Base-by-base conservation (phyloP, 2,113 vertebrate genomes). In the Halcyon malimbica region DNA sequence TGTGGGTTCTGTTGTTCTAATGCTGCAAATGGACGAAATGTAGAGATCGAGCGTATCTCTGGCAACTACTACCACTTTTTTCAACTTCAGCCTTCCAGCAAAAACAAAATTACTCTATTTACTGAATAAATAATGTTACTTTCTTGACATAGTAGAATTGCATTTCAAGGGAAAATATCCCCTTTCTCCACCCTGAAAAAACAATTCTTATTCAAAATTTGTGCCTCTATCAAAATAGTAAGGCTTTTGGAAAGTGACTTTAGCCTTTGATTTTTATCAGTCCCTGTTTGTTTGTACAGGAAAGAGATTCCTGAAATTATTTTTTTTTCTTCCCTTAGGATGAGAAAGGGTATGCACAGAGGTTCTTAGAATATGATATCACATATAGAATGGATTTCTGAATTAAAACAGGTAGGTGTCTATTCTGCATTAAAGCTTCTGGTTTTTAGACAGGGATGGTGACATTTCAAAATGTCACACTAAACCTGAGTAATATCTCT, bases 391-490 rank as follows among this genome's bases (percentile, higher is more conserved):
- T 31, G 41, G 24, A 64, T 82, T 89, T 96, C 63, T 46, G 16
- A 85, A 90, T 90, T 79, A 65, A 76, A 85, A 54, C 60, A 85
- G n/a, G 67, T 96, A 41, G 70, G 70, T 94, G 83, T 91, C 73
- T 92, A 5, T 81, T 92, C 37, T 64, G 28, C 10, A 0, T 93
- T 87, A 79, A 79, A 87, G 79, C 17, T 42, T 73, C 48, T 93
- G 60, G 16, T 89, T 95, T 90, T 86, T 65, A 96, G 65, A 75
- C 41, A 24, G 33, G 9, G 33, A 9, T 57, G 57, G 69, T 96
- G 96, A 92, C 89, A 96, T 96, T 95, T 95, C 5, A n/a, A 97
- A 96, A 94, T 95, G 94, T 93, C 94, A 91, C 37, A 14, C 53
- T 87, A 46, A 94, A 81, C 57, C 88, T 95, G 87, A 95, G 70